Conservation (phyloP, 2,797 vertebrate genomes). For the Bucorvus abyssinicus region DNA sequence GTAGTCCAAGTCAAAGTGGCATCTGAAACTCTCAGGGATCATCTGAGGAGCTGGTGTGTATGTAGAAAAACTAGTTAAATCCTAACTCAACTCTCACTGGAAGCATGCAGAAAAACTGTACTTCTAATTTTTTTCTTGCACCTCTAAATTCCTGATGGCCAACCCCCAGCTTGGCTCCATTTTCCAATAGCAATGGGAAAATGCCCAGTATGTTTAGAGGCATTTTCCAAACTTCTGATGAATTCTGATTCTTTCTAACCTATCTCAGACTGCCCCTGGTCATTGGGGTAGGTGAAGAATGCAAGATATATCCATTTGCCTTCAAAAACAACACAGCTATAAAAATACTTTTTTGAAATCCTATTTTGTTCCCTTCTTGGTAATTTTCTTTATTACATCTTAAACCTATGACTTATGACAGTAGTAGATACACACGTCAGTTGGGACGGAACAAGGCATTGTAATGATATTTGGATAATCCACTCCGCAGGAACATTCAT, state of each 20-base stretch:
- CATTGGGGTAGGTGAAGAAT: not conserved
- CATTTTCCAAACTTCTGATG: not conserved
- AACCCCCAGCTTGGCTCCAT: not conserved
- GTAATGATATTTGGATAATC: constrained; percentile 43
- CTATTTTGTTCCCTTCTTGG: not conserved
- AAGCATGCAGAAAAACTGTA: not conserved
- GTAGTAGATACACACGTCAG: not conserved
- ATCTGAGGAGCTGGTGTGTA: not conserved
- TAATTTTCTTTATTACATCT: not conserved
- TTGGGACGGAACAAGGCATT: constrained; percentile 1
- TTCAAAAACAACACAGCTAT: too few species aligned
- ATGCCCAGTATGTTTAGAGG: not conserved
- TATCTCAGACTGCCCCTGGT: not conserved
- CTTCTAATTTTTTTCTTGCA: not conserved
- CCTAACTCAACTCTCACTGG: not conserved
- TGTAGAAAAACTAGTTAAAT: not conserved
- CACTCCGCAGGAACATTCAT: constrained; percentile 39
- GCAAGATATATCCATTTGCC: not conserved
- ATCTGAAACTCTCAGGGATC: not conserved
- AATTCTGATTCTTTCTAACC: not conserved
- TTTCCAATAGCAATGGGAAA: not conserved
- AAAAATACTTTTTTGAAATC: not conserved
- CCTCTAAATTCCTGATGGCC: not conserved
- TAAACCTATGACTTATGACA: not conserved
- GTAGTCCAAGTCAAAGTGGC: not conserved